Evolutionary conservation across 2,113 vertebrate genomes (phyloP), one percentile per base, ranked within the genome.

Genomic region (Bubalus kerabau): DNA sequence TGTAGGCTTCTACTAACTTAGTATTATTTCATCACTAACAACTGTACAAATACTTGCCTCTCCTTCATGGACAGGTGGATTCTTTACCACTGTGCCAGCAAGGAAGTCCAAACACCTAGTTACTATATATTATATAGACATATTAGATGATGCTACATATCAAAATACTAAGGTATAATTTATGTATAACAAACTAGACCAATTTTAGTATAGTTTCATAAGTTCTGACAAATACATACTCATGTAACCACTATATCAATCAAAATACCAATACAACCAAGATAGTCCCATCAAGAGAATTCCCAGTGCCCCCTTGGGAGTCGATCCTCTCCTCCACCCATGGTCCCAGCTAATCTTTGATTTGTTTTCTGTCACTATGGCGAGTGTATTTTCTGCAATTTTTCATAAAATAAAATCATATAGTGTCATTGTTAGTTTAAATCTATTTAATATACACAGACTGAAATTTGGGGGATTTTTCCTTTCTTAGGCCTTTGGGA

Each of bases 221-320:
- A 85, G n/a, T 80, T 78, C 67, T 96, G 62, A 83, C 50, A 92
- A 95, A 80, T 89, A 95, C 50, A 90, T 71, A 90, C 54, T 36
- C 2, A 3, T 86, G 52, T 87, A 86, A 85, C 28, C n/a, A 96
- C 46, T 28, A 46, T 28, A 57, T 81, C 81, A 91, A 90, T 87
- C 43, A 90, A 96, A 95, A 93, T 67, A 92, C 30, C 93, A 91
- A 93, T 78, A 92, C 50, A 96, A 93, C 40, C 80, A 95, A 87
- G 11, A 59, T 16, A 87, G 28, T 90, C 16, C 59, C 52, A 90
- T 90, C 28, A 95, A 43, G 50, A 86, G 85, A 92, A n/a, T 67
- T 96, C 23, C 40, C 86, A 71, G 43, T 74, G 40, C 14, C 15
- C 54, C 54, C 52, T 87, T 88, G 21, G 76, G 28, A 60, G 17